Base-by-base conservation (phyloP, 2,113 vertebrate genomes). In the Callochromis pleurospilus region DNA sequence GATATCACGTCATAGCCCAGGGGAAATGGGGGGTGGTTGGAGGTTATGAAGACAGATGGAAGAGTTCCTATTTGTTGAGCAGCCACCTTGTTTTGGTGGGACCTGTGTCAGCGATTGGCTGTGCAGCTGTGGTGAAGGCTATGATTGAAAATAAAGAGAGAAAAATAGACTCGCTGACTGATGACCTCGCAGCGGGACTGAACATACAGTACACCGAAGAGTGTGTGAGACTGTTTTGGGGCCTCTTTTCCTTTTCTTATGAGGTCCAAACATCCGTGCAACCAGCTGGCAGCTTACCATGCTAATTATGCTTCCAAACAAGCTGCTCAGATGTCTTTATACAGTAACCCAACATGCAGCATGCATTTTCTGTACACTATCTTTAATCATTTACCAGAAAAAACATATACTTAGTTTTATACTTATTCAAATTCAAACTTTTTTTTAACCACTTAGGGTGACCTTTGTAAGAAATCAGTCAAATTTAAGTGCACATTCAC, bases 111-210 rank as follows among this genome's bases (percentile, higher is more conserved):
- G 68, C 4, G 83, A 94, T 91, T 94, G 95, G 94, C 85, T 75
- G 88, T 8, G 80, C 56, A 33, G 42, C 75, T 38, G 83, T 19
- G 88, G 45, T 73, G 83, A 84, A 85, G 88, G 83, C 89, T 87
- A 87, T 24, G 87, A 94, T 90, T 87, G 93, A 95, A 93, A 94
- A 94, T 93, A 92, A 90, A 92, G 83, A 81, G 91, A 88, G 91
- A 90, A 88, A 94, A 94, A 94, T 92, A 93, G 92, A 83, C 91
- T 49, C 19, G 86, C 89, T 93, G 95, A 94, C 73, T 94, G 95
- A 94, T 19, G 89, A 26, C 14, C 26, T 42, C 70, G 90, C 86
- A 56, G 75, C 42, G 36, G 91, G 47, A 56, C 79, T 79, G 31
- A 80, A 53, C 86, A 82, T 29, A 31, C 84, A 62, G 85, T n/a